Evolutionary conservation across 2,113 vertebrate species (phyloP), one percentile per base, ranked within the genome.

Genomic region (Ammodytes dubius): DNA sequence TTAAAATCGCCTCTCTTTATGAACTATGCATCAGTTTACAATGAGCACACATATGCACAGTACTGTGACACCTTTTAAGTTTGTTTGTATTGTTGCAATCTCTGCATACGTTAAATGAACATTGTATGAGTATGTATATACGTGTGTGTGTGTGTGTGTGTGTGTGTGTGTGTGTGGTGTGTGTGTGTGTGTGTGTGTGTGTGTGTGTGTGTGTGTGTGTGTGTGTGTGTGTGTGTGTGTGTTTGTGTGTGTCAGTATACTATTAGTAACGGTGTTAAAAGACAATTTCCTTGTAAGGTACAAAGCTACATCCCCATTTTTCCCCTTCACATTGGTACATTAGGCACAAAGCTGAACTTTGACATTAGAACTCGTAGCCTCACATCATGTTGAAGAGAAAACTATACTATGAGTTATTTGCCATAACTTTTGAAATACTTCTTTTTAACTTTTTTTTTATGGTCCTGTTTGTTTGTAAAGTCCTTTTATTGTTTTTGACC

Each of bases 21-120:
- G 14, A 61, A 11, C 72, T n/a, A 15, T 42, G 59, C 58, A 64
- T 74, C 72, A 42, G n/a, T 37, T 39, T 39, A 19, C 49, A 17
- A 6, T 42, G 46, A 61, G 15, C 19, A 64, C 59, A 74, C 6
- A 40, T 46, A 52, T 42, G n/a, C 45, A 35, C 5, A 5, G 37
- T 8, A 40, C 17, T 0, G 39, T 13, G 5, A 42, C 1, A 8
- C 52, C 39, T n/a, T 39, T 39, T 46, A n/a, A 56, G 11, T 57
- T 27, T 27, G 50, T 53, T 42, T 9, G 15, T 11, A 2, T 54
- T 27, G 50, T 53, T 42, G 15, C 37, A n/a, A 2, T 54, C 37
- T 19, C 37, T 54, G n/a, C 58, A 43, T 17, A 27, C 12, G 27
- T 27, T 27, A 27, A 27, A 50, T 2, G 11, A 52, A 45, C 11